Conservation (phyloP, 2,888 invertebrate genomes). For the Perithous albicinctus region DNA sequence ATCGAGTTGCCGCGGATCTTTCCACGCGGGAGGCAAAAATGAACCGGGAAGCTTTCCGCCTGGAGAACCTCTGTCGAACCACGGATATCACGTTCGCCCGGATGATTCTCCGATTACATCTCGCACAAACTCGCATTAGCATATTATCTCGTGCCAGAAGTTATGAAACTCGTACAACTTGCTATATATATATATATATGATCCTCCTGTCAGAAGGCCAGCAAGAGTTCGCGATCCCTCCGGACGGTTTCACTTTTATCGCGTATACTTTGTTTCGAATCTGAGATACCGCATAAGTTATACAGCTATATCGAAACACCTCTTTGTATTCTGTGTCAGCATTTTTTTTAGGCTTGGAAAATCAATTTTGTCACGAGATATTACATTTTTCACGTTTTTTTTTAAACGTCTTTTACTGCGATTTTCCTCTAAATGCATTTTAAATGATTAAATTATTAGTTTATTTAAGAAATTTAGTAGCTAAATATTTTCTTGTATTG, state of each 20-base stretch:
- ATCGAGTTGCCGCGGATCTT: constrained; percentile 79
- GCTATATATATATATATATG: too few relatives aligned
- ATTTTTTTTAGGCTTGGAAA: too few relatives aligned
- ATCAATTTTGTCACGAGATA: too few relatives aligned
- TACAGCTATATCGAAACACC: too few relatives aligned
- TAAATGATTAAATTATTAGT: too few relatives aligned
- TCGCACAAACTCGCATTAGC: constrained; percentile 55
- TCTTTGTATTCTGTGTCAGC: too few relatives aligned
- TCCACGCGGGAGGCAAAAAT: background rate
- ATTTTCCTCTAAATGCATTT: too few relatives aligned
- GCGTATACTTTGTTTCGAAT: constrained; percentile 18
- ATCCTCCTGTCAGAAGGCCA: background rate
- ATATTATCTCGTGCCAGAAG: constrained; percentile 54
- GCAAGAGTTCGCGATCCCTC: constrained; percentile 11
- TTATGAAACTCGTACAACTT: constrained; percentile 58
- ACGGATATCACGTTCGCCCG: constrained; percentile 54
- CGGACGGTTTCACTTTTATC: constrained; percentile 58
- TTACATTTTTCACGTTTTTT: too few relatives aligned
- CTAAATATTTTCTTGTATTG: too few relatives aligned
- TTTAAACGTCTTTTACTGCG: too few relatives aligned
- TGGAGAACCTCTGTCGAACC: constrained; percentile 28
- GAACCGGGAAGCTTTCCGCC: constrained; percentile 86
- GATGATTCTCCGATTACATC: constrained; percentile 65
- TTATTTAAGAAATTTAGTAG: too few relatives aligned
- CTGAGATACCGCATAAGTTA: background rate